Conservation (phyloP, 2,888 invertebrate species). For the Eugnorisma glareosa region DNA sequence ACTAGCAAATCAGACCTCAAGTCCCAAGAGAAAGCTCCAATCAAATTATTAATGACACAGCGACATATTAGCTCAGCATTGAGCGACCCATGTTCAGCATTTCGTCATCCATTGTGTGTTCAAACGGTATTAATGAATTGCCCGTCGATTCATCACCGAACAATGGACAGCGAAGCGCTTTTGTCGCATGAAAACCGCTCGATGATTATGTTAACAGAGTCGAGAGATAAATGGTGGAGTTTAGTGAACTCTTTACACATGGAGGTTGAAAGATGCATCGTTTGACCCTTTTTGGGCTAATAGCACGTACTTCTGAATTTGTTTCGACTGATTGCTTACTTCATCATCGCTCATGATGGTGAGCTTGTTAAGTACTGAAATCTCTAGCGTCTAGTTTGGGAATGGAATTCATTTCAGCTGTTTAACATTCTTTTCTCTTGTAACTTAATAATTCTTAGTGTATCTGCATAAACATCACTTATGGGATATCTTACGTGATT, state of each 20-base stretch:
- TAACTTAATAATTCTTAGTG: neutral
- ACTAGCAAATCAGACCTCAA: conserved; percentile 19
- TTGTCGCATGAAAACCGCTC: conserved; percentile 65
- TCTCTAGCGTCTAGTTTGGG: neutral
- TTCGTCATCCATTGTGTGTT: conserved; percentile 70
- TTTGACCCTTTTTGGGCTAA: conserved; percentile 12
- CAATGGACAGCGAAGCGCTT: conserved; percentile 60
- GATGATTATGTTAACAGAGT: conserved; percentile 69
- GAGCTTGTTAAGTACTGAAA: too few relatives aligned
- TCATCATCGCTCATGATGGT: neutral
- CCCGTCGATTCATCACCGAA: conserved; percentile 71
- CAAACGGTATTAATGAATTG: conserved; percentile 72
- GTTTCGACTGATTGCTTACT: neutral
- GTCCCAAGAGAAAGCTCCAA: conserved; percentile 58
- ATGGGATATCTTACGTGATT: too few relatives aligned
- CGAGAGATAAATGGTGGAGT: conserved; percentile 64
- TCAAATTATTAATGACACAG: conserved; percentile 67
- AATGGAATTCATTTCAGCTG: neutral
- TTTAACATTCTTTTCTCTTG: neutral
- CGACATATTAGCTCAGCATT: conserved; percentile 53
- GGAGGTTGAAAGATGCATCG: conserved; percentile 26
- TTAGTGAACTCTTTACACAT: conserved; percentile 60
- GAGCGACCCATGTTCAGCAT: conserved; percentile 53
- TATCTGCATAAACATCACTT: neutral
- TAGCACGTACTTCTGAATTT: conserved; percentile 15